Evolutionary conservation across 2,888 invertebrate species (phyloP), one percentile per base, ranked within the genome.

Genomic region (Calameuta idolon): DNA sequence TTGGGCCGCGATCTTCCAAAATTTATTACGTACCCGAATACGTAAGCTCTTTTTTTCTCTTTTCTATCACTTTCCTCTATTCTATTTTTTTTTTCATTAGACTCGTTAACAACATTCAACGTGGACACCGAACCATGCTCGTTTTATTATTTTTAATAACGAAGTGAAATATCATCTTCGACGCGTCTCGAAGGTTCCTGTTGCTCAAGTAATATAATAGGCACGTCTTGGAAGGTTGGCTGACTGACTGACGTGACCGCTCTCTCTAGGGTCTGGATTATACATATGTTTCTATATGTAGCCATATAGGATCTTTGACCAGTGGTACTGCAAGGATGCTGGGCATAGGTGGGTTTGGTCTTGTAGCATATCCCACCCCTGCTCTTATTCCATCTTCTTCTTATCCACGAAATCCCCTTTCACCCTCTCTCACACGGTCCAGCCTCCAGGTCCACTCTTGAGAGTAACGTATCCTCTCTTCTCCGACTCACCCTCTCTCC

Each of bases 1-100:
- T 89, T 88, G 85, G 84, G 87, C 86, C 85, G 82, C 83, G 86
- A 83, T 83, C 82, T 86, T 86, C 86, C 80, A 84, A 85, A 87
- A 87, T 87, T 86, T 84, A 73, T 74, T 74, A 68, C 80, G n/a
- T 55, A 69, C 69, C 30, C 30, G 73, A 23, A 23, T 55, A 55
- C 55, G 23, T 55, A 55, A 55, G 23, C 30, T 33, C 34, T 33
- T n/a, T 11, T 3, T 33, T n/a, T 34, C 15, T 34, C 34, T 34
- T 30, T 15, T 30, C 71, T 23, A 15, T 33, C 33, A 15, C 33
- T 9, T 2, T 5, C 9, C 2, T 23, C 2, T 23, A 2, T 55
- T 55, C 5, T 40, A 15, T 4, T 35, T 35, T 34, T 33, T 34
- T 35, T 11, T 34, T 34, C 34, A 33, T 37, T 9, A 9, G 9